phyloP scores from a whole-genome alignment of 2,113 vertebrate species.

The Sigmodon hispidus region DNA sequence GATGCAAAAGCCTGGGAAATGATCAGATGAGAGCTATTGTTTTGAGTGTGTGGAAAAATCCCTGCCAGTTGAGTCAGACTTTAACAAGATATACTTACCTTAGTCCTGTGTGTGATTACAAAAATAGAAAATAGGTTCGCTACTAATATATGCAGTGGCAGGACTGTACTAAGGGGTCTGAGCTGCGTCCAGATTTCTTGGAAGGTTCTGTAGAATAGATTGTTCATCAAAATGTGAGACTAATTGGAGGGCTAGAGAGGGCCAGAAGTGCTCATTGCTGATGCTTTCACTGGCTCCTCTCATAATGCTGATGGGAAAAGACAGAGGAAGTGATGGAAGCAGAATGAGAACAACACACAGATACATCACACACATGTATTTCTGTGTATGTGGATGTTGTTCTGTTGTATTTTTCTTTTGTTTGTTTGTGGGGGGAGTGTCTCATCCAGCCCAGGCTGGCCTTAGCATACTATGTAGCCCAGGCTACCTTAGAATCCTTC shows the following conservation, averaged over 20 bases:
- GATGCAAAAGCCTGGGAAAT: not conserved
- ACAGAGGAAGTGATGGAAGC: not conserved
- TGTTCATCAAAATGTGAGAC: not conserved
- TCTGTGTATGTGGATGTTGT: not conserved
- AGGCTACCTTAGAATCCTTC: not conserved
- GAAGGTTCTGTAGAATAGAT: not conserved
- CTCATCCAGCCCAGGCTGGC: not conserved
- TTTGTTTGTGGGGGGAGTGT: not conserved
- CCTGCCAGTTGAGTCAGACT: not conserved
- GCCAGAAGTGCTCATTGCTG: not conserved
- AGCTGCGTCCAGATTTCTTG: not conserved
- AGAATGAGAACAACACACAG: not conserved
- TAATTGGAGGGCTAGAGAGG: not conserved
- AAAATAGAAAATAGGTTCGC: not conserved
- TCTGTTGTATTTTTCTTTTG: not conserved
- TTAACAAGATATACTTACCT: not conserved
- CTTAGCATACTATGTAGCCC: not conserved
- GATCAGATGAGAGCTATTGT: not conserved
- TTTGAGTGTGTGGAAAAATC: not conserved
- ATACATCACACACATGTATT: rapidly evolving
- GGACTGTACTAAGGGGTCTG: not conserved
- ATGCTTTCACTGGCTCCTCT: not conserved
- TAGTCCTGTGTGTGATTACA: not conserved
- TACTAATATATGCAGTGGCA: not conserved
- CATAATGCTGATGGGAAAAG: not conserved